A percentile compares a stretch with the other conserved stretches of the same genome.
These are phyloP conservation scores for Syrphus vitripennis DNA, from an alignment of 2,888 invertebrate genomes.

Conservation along the genomic window DNA sequence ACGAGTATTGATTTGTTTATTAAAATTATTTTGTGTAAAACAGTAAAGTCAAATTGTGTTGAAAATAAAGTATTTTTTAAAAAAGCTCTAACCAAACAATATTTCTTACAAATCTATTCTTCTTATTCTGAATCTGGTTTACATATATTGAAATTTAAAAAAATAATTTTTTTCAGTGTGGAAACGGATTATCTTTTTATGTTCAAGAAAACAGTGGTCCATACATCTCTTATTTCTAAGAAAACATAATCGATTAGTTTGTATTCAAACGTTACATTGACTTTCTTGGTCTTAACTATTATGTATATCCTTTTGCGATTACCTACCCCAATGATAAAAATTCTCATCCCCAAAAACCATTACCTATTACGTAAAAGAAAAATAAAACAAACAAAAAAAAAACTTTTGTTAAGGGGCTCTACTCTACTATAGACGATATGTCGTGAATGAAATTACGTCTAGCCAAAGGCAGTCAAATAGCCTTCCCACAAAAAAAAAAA, in stretches of 20 bases:
- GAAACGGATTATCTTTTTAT: no score
- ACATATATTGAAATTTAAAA: no score
- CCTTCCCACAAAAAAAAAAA: conserved; percentile 9
- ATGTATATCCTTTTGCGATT: neutral
- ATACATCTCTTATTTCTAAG: neutral
- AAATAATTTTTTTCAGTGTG: no score
- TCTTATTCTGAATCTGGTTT: no score
- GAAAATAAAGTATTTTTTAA: neutral
- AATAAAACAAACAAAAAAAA: neutral
- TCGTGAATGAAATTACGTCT: conserved; percentile 32
- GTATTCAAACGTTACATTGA: neutral
- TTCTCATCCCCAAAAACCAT: neutral
- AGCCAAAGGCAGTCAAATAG: conserved; percentile 6
- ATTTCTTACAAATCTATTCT: no score
- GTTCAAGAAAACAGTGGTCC: no score
- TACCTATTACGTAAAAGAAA: neutral
- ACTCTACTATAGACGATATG: neutral
- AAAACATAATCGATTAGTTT: neutral
- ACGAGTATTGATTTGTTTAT: no score
- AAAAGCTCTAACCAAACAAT: no score
- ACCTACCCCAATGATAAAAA: conserved; percentile 8
- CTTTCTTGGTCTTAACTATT: neutral
- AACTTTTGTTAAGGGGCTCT: neutral
- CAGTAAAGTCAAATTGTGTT: no score
- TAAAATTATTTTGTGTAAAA: no score